phyloP scores from a whole-genome alignment of 64 coral and sea anemone genomes.

The Montipora sp. region DNA sequence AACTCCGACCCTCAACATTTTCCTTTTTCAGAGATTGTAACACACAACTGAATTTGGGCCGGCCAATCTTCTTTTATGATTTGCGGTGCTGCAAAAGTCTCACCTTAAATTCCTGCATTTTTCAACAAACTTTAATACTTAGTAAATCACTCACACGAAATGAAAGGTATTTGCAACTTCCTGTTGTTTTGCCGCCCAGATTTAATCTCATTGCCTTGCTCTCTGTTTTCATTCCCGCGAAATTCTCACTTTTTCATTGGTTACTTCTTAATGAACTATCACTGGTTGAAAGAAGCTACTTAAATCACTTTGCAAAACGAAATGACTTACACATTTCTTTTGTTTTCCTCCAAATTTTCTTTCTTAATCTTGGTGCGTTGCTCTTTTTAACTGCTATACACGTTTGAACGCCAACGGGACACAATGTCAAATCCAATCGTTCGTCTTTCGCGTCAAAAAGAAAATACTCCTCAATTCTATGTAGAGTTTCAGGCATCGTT shows the following conservation, averaged over 20 bases:
- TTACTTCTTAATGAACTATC: background rate
- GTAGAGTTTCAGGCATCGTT: background rate
- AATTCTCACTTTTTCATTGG: background rate
- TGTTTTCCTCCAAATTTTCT: background rate
- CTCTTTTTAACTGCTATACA: background rate
- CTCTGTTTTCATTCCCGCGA: background rate
- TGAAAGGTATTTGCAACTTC: background rate
- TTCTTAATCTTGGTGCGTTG: background rate
- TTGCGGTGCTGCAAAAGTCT: background rate
- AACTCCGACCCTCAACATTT: background rate
- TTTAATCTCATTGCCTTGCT: background rate
- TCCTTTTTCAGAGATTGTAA: background rate
- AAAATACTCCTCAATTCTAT: background rate
- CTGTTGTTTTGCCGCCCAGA: background rate
- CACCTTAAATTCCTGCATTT: background rate
- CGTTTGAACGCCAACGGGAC: background rate
- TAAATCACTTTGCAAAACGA: background rate
- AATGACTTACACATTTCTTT: background rate
- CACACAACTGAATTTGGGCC: background rate
- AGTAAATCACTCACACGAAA: background rate
- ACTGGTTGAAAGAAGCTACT: background rate
- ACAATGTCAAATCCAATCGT: background rate
- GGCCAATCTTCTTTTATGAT: background rate
- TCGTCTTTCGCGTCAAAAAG: background rate
- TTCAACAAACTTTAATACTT: background rate